Base-by-base conservation (phyloP, 2,797 vertebrate species). In the Microcaecilia unicolor region DNA sequence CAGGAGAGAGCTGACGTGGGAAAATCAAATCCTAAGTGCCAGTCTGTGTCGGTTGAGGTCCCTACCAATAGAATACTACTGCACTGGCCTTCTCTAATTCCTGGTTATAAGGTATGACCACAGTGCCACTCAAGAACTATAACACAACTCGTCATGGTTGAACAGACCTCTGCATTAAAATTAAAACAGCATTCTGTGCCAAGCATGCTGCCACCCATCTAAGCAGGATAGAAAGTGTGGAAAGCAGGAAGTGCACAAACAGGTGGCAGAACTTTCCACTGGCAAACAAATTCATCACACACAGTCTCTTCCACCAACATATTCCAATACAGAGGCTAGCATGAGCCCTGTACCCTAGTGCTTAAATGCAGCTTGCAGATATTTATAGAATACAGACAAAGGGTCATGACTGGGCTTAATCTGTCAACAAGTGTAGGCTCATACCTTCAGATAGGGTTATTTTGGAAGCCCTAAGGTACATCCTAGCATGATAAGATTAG, bases 281-380 rank as follows among this genome's bases (percentile, higher is more conserved):
- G 22, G 11, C 25, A 20, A 28, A 37, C 28, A 28, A 33, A 27
- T 3, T 1, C 13, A n/a, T 18, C 22, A 31, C 27, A n/a, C 14
- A 26, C 5, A 1, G 0, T 1, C 12, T 37, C 1, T n/a, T n/a
- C n/a, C n/a, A n/a, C n/a, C n/a, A n/a, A 1, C 8, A 5, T 9
- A 15, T 22, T 14, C 19, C 28, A 27, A n/a, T 18, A 15, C 24
- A 32, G 11, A 15, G 9, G 18, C 19, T 7, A 33, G 21, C 12
- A 0, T 19, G 15, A 16, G 0, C 10, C 18, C 19, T 39, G 18
- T 0, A 2, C 17, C 32, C 6, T 13, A 18, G 30, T 40, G 40
- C 19, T 41, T 37, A 51, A 46, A 31, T 33, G 23, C 37, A 44
- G 54, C 29, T 35, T 43, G 16, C 23, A 18, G 5, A 42, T 47